These are phyloP conservation scores for Cheilosia variabilis DNA, from an alignment of 2,888 invertebrate species.

Conservation along the genomic window DNA sequence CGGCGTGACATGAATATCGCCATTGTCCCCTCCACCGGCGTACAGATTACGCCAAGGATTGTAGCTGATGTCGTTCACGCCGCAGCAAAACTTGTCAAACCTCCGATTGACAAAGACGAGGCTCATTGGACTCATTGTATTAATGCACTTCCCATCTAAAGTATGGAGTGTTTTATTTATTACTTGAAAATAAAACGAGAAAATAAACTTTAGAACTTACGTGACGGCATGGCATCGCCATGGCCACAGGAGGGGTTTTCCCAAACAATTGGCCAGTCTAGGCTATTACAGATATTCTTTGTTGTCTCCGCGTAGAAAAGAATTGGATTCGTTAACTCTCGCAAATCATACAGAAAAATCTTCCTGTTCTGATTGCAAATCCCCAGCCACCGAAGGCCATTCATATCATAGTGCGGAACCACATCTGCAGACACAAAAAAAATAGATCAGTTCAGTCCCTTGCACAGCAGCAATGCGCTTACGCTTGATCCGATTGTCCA, in stretches of 20 bases:
- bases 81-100: constrained; percentile 76
- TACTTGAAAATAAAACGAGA: too few relatives aligned
- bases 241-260: constrained; percentile 77
- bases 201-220: constrained; percentile 76
- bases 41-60: constrained; percentile 77
- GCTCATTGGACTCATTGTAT: constrained; percentile 77
- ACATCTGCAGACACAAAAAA: constrained; percentile 76
- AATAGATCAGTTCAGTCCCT: background rate
- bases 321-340: constrained; percentile 78
- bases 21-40: constrained; percentile 78
- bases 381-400: constrained; percentile 81
- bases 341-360: constrained; percentile 79
- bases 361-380: constrained; percentile 77
- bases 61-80: constrained; percentile 77
- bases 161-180: background rate
- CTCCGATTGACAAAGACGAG: constrained; percentile 69
- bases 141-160: constrained; percentile 61
- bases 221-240: constrained; percentile 77
- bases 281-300: constrained; percentile 76
- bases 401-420: constrained; percentile 81
- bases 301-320: constrained; percentile 76
- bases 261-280: constrained; percentile 81
- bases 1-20: constrained; percentile 79
- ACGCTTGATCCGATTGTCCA: constrained; percentile 51
- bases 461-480: background rate